Evolutionary conservation across 2,888 invertebrate genomes (phyloP).

Genomic region (Rotaria sp.): DNA sequence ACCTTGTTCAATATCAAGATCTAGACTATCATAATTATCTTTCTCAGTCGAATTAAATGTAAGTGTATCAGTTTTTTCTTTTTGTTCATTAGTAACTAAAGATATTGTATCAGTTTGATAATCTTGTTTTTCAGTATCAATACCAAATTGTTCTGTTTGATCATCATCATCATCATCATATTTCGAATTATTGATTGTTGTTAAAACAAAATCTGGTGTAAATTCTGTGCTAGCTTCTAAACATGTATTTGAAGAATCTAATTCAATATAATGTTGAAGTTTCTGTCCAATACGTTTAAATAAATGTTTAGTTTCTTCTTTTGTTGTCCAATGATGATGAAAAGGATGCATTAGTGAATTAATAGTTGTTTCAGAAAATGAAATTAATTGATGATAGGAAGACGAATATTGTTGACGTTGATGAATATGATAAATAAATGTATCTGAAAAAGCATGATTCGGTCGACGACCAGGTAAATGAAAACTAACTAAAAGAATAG

Average conservation of each 20-base stretch:
- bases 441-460: background rate
- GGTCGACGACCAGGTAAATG: background rate
- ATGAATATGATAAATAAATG: background rate
- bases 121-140: background rate
- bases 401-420: background rate
- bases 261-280: background rate
- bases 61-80: background rate
- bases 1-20: too few species aligned
- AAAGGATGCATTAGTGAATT: background rate
- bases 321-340: background rate
- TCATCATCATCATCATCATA: background rate
- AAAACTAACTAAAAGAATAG: background rate
- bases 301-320: background rate
- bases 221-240: background rate
- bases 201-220: background rate
- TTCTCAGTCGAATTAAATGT: background rate
- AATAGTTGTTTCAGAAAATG: background rate
- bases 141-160: slow-evolving; percentile 5
- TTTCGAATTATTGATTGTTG: background rate
- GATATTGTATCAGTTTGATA: background rate
- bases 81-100: too few species aligned
- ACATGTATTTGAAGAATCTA: slow-evolving; percentile 2
- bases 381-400: background rate
- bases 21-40: background rate
- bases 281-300: background rate